A percentile compares a stretch with the other conserved stretches of the same genome.
Conservation (phyloP, 2,113 vertebrate species). For the Ascaphus truei region DNA sequence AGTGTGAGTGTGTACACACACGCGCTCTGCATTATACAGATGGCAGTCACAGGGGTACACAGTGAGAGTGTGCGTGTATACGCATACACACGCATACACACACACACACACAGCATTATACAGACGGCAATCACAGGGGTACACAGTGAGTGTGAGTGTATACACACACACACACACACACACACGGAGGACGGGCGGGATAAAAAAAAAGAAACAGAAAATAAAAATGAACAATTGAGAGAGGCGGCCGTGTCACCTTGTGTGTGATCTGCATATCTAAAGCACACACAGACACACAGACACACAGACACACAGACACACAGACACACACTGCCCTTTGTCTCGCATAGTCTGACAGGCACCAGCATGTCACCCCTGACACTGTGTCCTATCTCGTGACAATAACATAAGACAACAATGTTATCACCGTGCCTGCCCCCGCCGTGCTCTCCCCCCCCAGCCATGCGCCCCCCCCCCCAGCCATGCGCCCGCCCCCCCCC, state of each 20-base stretch:
- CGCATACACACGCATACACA: background rate
- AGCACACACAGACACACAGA: background rate
- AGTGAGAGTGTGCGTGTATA: background rate
- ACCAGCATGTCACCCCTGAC: background rate
- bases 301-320: background rate
- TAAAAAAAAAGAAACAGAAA: slow-evolving; percentile 10
- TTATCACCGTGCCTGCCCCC: background rate
- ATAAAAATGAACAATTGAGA: slow-evolving; percentile 2
- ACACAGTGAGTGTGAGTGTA: slow-evolving; percentile 12
- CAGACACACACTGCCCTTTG: slow-evolving; percentile 1
- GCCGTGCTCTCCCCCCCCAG: background rate
- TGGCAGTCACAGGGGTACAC: no score
- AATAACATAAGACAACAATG: slow-evolving; percentile 10
- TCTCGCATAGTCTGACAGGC: slow-evolving; percentile 6
- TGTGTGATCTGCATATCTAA: slow-evolving; percentile 30
- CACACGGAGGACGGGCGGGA: background rate
- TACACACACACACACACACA: no score
- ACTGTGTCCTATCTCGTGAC: background rate
- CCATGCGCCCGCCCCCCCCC: background rate
- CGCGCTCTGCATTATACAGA: background rate
- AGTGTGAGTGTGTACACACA: no score
- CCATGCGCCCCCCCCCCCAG: background rate
- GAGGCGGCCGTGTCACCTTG: slow-evolving; percentile 4
- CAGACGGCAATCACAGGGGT: background rate
- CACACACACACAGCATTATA: background rate